Evolutionary conservation across 2,888 invertebrate species (phyloP).

Genomic region (Augiades crinisus): DNA sequence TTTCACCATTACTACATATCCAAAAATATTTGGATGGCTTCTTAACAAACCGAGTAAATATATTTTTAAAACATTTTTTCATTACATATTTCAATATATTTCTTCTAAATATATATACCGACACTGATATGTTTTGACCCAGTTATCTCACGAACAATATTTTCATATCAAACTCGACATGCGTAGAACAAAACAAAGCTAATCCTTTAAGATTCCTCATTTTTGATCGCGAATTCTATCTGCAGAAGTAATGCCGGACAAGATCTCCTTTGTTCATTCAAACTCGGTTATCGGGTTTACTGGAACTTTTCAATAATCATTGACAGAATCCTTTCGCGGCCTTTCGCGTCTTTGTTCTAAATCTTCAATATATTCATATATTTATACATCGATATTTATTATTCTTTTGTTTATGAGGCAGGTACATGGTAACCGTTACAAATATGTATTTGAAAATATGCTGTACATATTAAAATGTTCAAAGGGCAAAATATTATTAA

Average conservation of each 20-base stretch:
- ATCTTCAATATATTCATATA: slow-evolving; percentile 11
- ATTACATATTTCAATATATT: too few relatives aligned
- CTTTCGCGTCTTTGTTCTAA: slow-evolving; percentile 41
- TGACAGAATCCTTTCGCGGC: slow-evolving; percentile 58
- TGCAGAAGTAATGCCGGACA: slow-evolving; percentile 44
- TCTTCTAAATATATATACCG: too few relatives aligned
- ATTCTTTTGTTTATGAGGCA: too few relatives aligned
- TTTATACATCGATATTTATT: too few relatives aligned
- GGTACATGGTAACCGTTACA: not conserved
- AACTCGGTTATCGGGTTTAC: slow-evolving; percentile 49
- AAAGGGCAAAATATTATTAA: too few relatives aligned
- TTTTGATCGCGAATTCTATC: slow-evolving; percentile 55
- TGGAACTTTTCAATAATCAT: slow-evolving; percentile 70
- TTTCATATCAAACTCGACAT: not conserved
- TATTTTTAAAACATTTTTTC: too few relatives aligned
- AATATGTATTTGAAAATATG: too few relatives aligned
- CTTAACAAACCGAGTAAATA: too few relatives aligned
- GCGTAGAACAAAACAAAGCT: slow-evolving; percentile 34
- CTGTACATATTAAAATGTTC: too few relatives aligned
- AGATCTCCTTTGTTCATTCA: slow-evolving; percentile 50
- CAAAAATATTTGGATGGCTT: too few relatives aligned
- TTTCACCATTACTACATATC: too few relatives aligned
- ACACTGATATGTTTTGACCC: not conserved
- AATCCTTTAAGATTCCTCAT: slow-evolving; percentile 45
- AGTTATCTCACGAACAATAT: not conserved